Percentiles rank a stretch among this genome's conserved stretches.
Conservation (phyloP, 1,140 invertebrate genomes). For the Euwallacea similis region DNA sequence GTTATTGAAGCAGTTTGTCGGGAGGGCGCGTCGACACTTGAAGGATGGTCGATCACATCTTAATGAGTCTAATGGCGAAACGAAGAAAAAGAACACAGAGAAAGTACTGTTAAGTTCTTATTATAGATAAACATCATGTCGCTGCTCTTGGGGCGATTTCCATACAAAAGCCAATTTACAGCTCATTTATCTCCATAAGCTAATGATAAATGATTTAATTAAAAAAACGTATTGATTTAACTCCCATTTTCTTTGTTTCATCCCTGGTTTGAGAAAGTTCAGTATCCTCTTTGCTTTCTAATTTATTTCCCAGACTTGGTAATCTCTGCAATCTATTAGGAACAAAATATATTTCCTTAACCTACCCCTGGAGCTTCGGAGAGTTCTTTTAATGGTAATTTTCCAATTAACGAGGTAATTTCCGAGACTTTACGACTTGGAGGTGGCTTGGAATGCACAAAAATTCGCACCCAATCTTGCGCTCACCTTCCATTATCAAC, state of each 20-base stretch:
- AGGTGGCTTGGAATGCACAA: constrained; percentile 18
- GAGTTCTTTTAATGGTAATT: constrained; percentile 27
- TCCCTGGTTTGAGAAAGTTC: too few relatives aligned
- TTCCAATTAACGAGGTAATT: constrained; percentile 28
- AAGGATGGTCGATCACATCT: neutral
- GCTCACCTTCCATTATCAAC: too few relatives aligned
- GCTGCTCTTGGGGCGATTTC: neutral
- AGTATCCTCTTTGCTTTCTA: neutral
- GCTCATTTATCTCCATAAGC: neutral
- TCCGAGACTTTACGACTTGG: constrained; percentile 16
- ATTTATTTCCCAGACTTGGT: constrained; percentile 20
- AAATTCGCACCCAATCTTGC: neutral
- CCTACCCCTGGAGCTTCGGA: constrained; percentile 6
- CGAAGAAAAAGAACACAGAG: neutral
- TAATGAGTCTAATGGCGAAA: constrained; percentile 1
- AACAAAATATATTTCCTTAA: constrained; percentile 6
- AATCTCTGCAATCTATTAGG: constrained; percentile 22
- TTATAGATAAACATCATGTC: neutral
- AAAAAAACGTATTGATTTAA: too few relatives aligned
- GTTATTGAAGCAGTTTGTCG: neutral
- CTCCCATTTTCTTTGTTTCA: too few relatives aligned
- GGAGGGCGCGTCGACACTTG: neutral
- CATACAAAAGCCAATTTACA: constrained; percentile 1
- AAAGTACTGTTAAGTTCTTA: neutral
- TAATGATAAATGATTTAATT: neutral